Percentiles rank a stretch among this genome's conserved stretches.
Conservation (phyloP, 2,797 vertebrate genomes). For the Distichodus sexfasciatus region DNA sequence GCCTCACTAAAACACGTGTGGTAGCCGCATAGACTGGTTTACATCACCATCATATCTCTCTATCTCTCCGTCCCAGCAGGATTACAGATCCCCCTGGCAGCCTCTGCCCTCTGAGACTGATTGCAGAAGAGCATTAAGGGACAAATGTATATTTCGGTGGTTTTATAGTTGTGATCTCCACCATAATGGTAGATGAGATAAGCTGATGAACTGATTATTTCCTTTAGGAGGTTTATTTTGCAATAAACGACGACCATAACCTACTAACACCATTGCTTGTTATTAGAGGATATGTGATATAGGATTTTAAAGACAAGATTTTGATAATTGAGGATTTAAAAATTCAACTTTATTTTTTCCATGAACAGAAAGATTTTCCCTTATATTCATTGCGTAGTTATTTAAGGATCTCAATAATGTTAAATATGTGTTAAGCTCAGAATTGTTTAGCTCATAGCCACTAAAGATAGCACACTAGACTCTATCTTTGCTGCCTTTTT, state of each 20-base stretch:
- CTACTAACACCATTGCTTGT: not conserved
- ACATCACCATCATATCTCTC: not conserved
- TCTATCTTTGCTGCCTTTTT: too few species aligned
- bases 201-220: not conserved
- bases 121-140: not conserved
- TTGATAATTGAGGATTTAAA: too few species aligned
- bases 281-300: too few species aligned
- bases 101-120: not conserved
- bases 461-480: too few species aligned
- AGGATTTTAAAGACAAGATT: too few species aligned
- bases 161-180: not conserved
- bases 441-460: too few species aligned
- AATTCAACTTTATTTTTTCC: too few species aligned
- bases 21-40: not conserved
- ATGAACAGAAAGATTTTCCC: too few species aligned
- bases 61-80: not conserved
- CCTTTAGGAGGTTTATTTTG: not conserved
- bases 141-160: not conserved
- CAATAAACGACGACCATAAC: not conserved
- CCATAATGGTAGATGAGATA: not conserved
- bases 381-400: too few species aligned
- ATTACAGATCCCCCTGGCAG: conserved; percentile 1
- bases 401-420: too few species aligned
- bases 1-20: not conserved
- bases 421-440: too few species aligned